These are phyloP conservation scores for Heliopora coerulea DNA, from an alignment of 92 coral and sea anemone genomes.

Conservation along the genomic window DNA sequence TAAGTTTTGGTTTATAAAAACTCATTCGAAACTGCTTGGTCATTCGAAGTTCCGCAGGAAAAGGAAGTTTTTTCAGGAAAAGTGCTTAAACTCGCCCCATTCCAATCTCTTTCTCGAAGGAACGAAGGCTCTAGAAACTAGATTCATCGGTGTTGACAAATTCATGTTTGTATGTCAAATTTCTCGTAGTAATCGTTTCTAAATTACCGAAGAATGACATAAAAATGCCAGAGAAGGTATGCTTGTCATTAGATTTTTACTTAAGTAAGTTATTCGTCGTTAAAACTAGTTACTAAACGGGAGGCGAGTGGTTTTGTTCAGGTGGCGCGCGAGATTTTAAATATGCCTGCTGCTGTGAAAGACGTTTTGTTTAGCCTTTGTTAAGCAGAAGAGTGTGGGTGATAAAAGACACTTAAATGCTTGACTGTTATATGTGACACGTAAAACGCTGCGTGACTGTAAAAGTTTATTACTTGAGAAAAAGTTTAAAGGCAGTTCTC, in stretches of 20 bases:
- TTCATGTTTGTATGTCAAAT: background rate
- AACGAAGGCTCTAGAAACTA: no score
- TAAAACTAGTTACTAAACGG: background rate
- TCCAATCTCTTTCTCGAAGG: no score
- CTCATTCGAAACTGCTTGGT: no score
- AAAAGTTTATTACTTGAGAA: no score
- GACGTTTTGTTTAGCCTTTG: background rate
- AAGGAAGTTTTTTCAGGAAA: background rate
- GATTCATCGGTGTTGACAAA: background rate
- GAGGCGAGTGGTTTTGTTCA: background rate
- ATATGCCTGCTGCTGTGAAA: background rate
- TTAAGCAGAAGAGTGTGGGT: background rate
- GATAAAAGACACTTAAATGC: background rate
- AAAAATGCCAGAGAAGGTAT: constrained; percentile 43
- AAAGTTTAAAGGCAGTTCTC: no score
- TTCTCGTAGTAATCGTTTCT: background rate
- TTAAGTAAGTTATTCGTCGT: background rate
- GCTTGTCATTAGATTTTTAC: background rate
- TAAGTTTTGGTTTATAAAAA: no score
- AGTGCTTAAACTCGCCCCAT: background rate
- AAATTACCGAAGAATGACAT: background rate
- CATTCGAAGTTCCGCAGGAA: background rate
- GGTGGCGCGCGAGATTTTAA: background rate
- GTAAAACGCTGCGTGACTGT: no score
- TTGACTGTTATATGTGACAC: no score